phyloP scores from a whole-genome alignment of 1,140 invertebrate species.

The Neelides sp. region DNA sequence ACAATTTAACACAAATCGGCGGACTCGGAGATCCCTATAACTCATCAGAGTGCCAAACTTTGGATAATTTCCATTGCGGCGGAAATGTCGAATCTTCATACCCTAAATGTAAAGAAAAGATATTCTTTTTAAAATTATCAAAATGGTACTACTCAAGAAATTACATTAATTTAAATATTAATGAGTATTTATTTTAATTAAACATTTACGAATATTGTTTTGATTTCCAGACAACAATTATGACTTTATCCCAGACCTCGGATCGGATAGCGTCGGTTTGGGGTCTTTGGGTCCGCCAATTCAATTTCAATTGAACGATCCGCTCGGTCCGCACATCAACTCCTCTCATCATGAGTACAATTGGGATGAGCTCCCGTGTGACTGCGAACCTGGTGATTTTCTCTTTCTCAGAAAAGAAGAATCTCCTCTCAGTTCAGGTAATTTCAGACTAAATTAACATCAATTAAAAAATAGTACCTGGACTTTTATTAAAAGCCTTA shows the following conservation, averaged over 20 bases:
- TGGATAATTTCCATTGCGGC: slow-evolving; percentile 13
- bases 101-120: slow-evolving; percentile 16
- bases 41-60: slow-evolving; percentile 11
- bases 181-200: background rate
- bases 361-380: slow-evolving; percentile 25
- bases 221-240: background rate
- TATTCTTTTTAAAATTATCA: background rate
- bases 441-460: background rate
- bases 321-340: slow-evolving; percentile 4
- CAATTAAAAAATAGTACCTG: background rate
- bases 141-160: too few relatives aligned
- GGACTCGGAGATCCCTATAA: slow-evolving; percentile 15
- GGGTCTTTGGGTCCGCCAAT: background rate
- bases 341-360: slow-evolving; percentile 16
- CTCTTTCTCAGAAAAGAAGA: slow-evolving; percentile 18
- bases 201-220: background rate
- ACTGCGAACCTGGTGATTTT: slow-evolving; percentile 7
- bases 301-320: background rate
- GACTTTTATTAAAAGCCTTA: background rate
- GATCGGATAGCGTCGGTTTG: background rate
- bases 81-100: slow-evolving; percentile 17
- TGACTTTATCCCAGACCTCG: background rate
- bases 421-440: slow-evolving; percentile 25
- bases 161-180: too few relatives aligned
- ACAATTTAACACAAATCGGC: background rate